Evolutionary conservation across 1,140 invertebrate species (phyloP).

Genomic region (Pollicipes pollicipes): DNA sequence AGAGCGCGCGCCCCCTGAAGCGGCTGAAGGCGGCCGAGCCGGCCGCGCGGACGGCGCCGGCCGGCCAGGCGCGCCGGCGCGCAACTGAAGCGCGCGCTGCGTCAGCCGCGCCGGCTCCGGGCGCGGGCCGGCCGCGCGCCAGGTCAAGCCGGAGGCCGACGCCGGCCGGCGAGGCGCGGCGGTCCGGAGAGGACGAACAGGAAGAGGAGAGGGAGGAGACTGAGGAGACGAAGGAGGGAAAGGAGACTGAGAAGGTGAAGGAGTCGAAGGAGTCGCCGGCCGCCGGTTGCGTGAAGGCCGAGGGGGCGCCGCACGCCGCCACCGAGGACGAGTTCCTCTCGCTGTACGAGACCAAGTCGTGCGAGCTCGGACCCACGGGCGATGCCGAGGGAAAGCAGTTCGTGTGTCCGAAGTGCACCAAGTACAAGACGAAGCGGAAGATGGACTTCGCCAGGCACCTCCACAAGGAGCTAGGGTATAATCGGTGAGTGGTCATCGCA

Average conservation of each 20-base stretch:
- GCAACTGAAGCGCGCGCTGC: neutral
- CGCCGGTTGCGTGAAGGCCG: no score
- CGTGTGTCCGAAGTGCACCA: slow-evolving; percentile 18
- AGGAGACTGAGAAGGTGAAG: neutral
- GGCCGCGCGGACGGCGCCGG: neutral
- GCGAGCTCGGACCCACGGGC: neutral
- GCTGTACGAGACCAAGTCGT: neutral
- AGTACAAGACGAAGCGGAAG: slow-evolving; percentile 16
- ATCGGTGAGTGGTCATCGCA: slow-evolving; percentile 12
- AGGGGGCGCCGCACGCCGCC: neutral
- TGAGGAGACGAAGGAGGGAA: neutral
- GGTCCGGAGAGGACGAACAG: slow-evolving; percentile 11
- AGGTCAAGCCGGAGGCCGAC: slow-evolving; percentile 6
- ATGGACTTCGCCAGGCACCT: slow-evolving; percentile 17
- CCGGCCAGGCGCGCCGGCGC: neutral
- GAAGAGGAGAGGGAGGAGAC: slow-evolving; percentile 12
- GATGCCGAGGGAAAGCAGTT: slow-evolving; percentile 4
- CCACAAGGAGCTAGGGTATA: slow-evolving; percentile 17
- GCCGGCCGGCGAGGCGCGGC: no score
- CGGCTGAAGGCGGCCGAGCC: neutral
- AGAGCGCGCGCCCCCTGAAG: neutral
- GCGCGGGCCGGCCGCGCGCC: neutral
- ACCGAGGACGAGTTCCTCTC: neutral
- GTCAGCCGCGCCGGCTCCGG: neutral
- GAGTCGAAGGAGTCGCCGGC: neutral